Conservation (phyloP, 2,797 vertebrate genomes). For the Urophycis tenuis region DNA sequence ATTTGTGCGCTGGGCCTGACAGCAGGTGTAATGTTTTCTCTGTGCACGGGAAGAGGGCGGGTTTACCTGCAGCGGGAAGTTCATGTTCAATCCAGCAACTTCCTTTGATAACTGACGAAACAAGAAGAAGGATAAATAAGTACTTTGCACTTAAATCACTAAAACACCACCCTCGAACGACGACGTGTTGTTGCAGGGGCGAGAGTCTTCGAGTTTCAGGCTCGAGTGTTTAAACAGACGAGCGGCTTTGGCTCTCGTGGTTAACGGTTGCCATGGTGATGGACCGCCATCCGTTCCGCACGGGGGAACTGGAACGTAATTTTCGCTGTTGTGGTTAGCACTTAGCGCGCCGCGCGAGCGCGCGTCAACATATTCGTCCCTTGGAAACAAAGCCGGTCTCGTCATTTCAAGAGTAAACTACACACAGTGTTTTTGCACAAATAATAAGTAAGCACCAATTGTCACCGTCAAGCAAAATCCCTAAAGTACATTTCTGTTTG, state of each 20-base stretch:
- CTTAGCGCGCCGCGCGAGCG: too few species aligned
- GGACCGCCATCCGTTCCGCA: too few species aligned
- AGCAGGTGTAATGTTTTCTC: background rate
- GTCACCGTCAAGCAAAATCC: too few species aligned
- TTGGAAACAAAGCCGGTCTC: too few species aligned
- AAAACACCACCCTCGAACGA: background rate
- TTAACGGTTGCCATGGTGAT: background rate
- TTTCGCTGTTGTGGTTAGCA: too few species aligned
- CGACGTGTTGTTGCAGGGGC: background rate
- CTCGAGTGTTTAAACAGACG: background rate
- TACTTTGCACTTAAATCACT: background rate
- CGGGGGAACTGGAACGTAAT: too few species aligned
- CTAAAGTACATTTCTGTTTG: too few species aligned
- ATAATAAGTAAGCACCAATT: too few species aligned
- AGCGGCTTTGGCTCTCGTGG: too few species aligned
- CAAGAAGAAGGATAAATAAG: conserved; percentile 5
- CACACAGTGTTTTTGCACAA: too few species aligned
- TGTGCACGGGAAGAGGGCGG: background rate
- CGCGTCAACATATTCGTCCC: too few species aligned
- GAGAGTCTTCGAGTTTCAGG: background rate
- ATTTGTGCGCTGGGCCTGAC: background rate
- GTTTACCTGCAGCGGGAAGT: conserved; percentile 76
- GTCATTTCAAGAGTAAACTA: background rate
- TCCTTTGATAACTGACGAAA: conserved; percentile 72
- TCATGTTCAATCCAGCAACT: conserved; percentile 76